Percentiles rank a stretch among this genome's conserved stretches.
These are phyloP conservation scores for Unio delphinus DNA, from an alignment of 2,888 invertebrate genomes.

Conservation along the genomic window DNA sequence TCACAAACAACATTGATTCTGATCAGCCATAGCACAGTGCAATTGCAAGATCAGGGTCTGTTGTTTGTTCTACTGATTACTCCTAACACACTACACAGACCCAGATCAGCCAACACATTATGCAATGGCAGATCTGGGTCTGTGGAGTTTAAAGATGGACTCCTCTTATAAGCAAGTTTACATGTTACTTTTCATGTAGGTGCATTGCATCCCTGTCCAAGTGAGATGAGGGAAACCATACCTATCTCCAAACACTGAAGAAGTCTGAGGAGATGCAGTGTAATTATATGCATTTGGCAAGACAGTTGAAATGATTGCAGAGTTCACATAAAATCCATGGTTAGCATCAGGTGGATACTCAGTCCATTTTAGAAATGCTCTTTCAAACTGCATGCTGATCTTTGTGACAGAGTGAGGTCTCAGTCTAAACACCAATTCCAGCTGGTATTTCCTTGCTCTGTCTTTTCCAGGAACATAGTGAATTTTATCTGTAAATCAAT, in stretches of 20 bases:
- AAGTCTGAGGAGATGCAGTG: constrained; percentile 82
- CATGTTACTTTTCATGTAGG: too few relatives aligned
- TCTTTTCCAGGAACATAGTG: constrained; percentile 83
- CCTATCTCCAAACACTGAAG: constrained; percentile 76
- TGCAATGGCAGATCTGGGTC: too few relatives aligned
- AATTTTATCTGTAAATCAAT: constrained; percentile 52
- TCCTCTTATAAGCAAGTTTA: too few relatives aligned
- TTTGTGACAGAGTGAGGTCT: constrained; percentile 86
- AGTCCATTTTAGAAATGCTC: constrained; percentile 97
- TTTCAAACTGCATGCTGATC: constrained; percentile 91
- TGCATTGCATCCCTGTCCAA: neutral
- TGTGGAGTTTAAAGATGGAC: too few relatives aligned
- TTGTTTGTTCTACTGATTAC: too few relatives aligned
- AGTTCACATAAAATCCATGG: constrained; percentile 96
- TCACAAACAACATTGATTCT: too few relatives aligned
- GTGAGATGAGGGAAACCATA: constrained; percentile 25
- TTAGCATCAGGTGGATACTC: constrained; percentile 99
- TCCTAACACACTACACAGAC: too few relatives aligned
- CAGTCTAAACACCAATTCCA: constrained; percentile 85
- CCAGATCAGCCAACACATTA: too few relatives aligned
- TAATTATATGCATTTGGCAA: constrained; percentile 84
- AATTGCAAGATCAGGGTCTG: too few relatives aligned
- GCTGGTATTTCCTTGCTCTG: constrained; percentile 86
- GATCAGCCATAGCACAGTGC: too few relatives aligned
- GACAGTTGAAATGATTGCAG: constrained; percentile 85